phyloP scores from a whole-genome alignment of 1,140 invertebrate genomes.

The Caerostris extrusa region DNA sequence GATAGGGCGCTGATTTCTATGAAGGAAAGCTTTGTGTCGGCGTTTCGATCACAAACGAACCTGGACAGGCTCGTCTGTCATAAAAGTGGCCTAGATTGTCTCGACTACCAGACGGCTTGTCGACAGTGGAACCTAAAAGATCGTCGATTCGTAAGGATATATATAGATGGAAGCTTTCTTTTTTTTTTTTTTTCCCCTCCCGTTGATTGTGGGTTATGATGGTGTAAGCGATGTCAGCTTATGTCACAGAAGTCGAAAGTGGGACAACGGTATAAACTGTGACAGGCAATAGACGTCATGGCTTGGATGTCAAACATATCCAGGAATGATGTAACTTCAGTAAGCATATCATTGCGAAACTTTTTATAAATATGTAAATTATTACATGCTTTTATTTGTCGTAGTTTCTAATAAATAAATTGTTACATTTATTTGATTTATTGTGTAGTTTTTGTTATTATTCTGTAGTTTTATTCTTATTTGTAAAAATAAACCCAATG shows the following conservation, averaged over 20 bases:
- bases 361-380: too few relatives aligned
- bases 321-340: too few relatives aligned
- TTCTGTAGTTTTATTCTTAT: too few relatives aligned
- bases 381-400: too few relatives aligned
- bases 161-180: neutral
- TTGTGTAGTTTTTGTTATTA: too few relatives aligned
- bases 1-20: neutral
- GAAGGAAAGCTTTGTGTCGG: neutral
- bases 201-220: neutral
- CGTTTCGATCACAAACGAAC: neutral
- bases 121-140: conserved; percentile 6
- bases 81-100: neutral
- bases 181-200: neutral
- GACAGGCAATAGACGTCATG: neutral
- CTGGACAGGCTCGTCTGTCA: conserved; percentile 26
- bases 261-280: neutral
- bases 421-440: too few relatives aligned
- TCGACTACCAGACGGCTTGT: conserved; percentile 8
- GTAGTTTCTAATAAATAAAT: too few relatives aligned
- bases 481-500: too few relatives aligned
- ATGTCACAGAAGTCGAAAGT: neutral
- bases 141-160: neutral
- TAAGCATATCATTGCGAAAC: too few relatives aligned
- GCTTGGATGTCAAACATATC: neutral
- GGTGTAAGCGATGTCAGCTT: neutral